Conservation (phyloP, 2,113 vertebrate species). For the Microtus richardsoni region DNA sequence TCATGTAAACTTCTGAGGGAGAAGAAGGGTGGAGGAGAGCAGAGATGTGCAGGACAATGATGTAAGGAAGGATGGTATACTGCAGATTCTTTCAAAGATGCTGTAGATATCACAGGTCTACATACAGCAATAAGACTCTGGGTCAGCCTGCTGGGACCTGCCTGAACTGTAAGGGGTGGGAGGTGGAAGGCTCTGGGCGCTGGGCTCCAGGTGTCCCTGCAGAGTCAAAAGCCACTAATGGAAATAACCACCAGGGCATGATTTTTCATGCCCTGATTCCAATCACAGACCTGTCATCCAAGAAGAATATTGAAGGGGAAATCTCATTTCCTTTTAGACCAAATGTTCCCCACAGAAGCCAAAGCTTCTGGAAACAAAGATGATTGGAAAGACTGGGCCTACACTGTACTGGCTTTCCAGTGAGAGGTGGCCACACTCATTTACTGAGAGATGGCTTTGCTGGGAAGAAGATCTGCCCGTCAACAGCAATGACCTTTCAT, state of each 20-base stretch:
- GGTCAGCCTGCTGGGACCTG: neutral
- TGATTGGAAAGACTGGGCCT: conserved; percentile 24
- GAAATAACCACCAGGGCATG: conserved; percentile 71
- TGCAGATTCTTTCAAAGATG: neutral
- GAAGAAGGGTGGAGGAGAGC: neutral
- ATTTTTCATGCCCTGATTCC: conserved; percentile 77
- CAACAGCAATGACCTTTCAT: neutral
- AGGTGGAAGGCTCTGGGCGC: neutral
- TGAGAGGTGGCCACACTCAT: conserved; percentile 18
- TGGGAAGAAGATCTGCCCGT: neutral
- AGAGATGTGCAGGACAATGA: neutral
- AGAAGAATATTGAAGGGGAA: conserved; percentile 74
- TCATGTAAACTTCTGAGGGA: neutral
- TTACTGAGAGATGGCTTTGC: neutral
- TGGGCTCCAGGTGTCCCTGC: conserved; percentile 63
- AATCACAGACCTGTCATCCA: conserved; percentile 79
- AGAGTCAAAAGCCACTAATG: conserved; percentile 72
- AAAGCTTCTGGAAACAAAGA: conserved; percentile 60
- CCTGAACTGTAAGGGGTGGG: neutral
- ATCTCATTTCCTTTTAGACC: conserved; percentile 73
- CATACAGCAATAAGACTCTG: neutral
- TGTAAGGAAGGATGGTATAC: accelerated
- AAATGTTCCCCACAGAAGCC: conserved; percentile 48
- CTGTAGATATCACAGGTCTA: neutral
- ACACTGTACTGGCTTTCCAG: neutral